Percentiles rank a stretch among this genome's conserved stretches.
Evolutionary conservation across 2,113 vertebrate species (phyloP).

Genomic region (Monopterus albus): DNA sequence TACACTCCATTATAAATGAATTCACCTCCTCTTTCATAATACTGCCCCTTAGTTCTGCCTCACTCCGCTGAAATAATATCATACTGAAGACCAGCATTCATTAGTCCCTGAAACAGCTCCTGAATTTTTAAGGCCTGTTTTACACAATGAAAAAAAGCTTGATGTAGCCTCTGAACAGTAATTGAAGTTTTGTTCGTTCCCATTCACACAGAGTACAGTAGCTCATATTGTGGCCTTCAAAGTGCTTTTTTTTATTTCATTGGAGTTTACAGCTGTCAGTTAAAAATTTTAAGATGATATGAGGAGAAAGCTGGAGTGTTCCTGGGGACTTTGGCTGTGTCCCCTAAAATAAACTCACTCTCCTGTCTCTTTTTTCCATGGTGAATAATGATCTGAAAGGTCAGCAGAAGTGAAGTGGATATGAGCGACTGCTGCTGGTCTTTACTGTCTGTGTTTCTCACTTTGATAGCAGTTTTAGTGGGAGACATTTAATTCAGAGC

Average conservation of each 20-base stretch:
- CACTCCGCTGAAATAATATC: slow-evolving; percentile 77
- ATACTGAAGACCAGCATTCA: slow-evolving; percentile 70
- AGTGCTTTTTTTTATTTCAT: slow-evolving; percentile 77
- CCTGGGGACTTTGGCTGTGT: slow-evolving; percentile 57
- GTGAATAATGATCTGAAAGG: slow-evolving; percentile 74
- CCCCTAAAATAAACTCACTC: slow-evolving; percentile 66
- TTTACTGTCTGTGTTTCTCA: slow-evolving; percentile 44
- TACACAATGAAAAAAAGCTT: slow-evolving; percentile 60
- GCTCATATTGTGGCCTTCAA: slow-evolving; percentile 68
- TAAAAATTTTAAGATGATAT: slow-evolving; percentile 78
- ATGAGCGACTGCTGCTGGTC: slow-evolving; percentile 49
- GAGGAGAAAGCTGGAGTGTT: slow-evolving; percentile 54
- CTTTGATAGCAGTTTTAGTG: slow-evolving; percentile 8
- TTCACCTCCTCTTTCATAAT: slow-evolving; percentile 63
- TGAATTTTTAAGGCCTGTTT: slow-evolving; percentile 79
- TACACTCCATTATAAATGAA: slow-evolving; percentile 61
- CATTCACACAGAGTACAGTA: slow-evolving; percentile 34
- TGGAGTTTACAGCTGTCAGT: slow-evolving; percentile 77
- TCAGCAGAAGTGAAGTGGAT: slow-evolving; percentile 67
- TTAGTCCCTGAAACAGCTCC: slow-evolving; percentile 73
- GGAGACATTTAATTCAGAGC: slow-evolving; percentile 6
- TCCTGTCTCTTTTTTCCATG: slow-evolving; percentile 54
- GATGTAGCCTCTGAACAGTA: slow-evolving; percentile 58
- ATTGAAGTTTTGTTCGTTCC: slow-evolving; percentile 40
- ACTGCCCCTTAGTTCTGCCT: slow-evolving; percentile 59